phyloP scores from a whole-genome alignment of 1,140 invertebrate genomes.

The Dufourea novaeangliae region DNA sequence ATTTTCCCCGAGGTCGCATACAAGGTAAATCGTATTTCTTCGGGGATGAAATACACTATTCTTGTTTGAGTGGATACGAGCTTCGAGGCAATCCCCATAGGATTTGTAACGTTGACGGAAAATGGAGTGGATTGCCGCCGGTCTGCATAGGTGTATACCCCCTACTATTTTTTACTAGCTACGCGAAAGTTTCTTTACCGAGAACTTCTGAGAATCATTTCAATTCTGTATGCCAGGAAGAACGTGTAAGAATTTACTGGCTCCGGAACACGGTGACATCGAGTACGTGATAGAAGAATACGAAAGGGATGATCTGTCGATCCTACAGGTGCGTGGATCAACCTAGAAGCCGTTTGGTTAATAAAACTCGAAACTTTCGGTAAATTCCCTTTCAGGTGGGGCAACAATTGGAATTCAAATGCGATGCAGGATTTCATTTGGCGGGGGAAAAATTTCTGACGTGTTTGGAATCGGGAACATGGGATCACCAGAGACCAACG shows the following conservation, averaged over 20 bases:
- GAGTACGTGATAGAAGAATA: constrained; percentile 75
- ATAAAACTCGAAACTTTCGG: background rate
- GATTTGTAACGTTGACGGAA: constrained; percentile 81
- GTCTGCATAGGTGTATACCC: constrained; percentile 81
- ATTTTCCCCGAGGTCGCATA: constrained; percentile 82
- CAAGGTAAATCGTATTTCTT: constrained; percentile 82
- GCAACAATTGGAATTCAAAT: constrained; percentile 81
- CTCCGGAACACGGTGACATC: constrained; percentile 77
- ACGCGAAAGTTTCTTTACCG: background rate
- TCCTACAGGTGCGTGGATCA: constrained; percentile 65
- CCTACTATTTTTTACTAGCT: no score
- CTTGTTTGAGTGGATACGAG: constrained; percentile 82
- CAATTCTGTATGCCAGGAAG: constrained; percentile 50
- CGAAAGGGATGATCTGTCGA: constrained; percentile 71
- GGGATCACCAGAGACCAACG: constrained; percentile 76
- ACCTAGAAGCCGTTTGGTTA: background rate
- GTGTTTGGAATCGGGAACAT: constrained; percentile 80
- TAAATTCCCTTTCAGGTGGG: constrained; percentile 66
- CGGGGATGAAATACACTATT: constrained; percentile 81
- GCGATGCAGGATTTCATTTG: constrained; percentile 76
- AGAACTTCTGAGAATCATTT: background rate
- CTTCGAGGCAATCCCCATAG: constrained; percentile 79
- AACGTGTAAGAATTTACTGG: constrained; percentile 77
- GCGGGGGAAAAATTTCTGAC: constrained; percentile 77
- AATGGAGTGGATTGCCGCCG: constrained; percentile 81